Percentiles rank a stretch among this genome's conserved stretches.
Conservation (phyloP, 2,113 vertebrate genomes). For the Crotalus viridis region DNA sequence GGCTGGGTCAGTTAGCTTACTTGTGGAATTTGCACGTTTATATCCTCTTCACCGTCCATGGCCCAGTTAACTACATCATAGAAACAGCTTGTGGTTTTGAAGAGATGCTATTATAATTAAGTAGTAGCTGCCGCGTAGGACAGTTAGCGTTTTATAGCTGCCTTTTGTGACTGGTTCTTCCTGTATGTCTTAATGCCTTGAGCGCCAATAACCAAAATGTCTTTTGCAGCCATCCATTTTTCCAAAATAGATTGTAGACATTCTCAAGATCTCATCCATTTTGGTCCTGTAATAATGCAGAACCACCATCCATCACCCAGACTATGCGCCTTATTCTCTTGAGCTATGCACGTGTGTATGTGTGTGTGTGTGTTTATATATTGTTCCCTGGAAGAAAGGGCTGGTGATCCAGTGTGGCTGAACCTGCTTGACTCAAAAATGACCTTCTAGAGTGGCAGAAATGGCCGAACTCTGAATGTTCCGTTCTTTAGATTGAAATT, state of each 20-base stretch:
- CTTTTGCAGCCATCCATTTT: not conserved
- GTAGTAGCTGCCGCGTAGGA: not conserved
- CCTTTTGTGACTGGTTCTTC: not conserved
- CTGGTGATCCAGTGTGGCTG: not conserved
- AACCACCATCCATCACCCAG: conserved; percentile 56
- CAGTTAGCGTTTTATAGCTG: not conserved
- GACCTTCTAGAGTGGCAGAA: not conserved
- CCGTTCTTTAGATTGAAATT: not conserved
- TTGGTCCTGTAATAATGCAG: conserved; percentile 17
- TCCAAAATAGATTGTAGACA: not conserved
- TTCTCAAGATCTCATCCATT: not conserved
- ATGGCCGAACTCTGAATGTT: accelerated
- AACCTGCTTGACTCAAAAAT: no score
- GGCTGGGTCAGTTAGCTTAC: not conserved
- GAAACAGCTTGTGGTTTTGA: not conserved
- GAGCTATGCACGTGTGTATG: conserved; percentile 4
- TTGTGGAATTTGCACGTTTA: not conserved
- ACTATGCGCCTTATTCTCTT: conserved; percentile 39
- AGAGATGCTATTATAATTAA: not conserved
- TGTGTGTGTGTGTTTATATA: no score
- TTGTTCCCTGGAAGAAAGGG: not conserved
- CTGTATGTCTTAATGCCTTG: not conserved
- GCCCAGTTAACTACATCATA: not conserved
- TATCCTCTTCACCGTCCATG: not conserved
- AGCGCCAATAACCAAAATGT: not conserved